These are phyloP conservation scores for Amphipoea lucens DNA, from an alignment of 2,888 invertebrate species.

Conservation along the genomic window DNA sequence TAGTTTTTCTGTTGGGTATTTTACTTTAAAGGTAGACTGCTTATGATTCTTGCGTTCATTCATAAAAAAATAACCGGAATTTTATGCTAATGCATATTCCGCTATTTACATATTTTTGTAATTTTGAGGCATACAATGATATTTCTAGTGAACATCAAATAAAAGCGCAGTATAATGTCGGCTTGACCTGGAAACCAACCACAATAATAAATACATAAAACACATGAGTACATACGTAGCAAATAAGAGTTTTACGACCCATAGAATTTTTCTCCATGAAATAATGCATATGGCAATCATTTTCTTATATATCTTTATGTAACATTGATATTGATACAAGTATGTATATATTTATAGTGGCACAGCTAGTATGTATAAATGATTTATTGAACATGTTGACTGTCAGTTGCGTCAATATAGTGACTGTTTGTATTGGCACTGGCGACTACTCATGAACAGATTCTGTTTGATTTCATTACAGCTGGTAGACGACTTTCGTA, in stretches of 20 bases:
- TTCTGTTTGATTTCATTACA: conserved; percentile 65
- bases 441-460: conserved; percentile 57
- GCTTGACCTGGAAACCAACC: conserved; percentile 43
- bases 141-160: conserved; percentile 26
- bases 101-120: conserved; percentile 38
- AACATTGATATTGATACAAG: conserved; percentile 44
- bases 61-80: conserved; percentile 24
- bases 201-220: conserved; percentile 47
- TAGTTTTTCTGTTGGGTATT: conserved; percentile 30
- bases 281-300: conserved; percentile 33
- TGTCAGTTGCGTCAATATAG: conserved; percentile 72
- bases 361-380: conserved; percentile 53
- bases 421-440: conserved; percentile 68
- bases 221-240: conserved; percentile 39
- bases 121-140: conserved; percentile 13
- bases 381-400: conserved; percentile 73
- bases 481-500: conserved; percentile 35
- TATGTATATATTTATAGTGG: conserved; percentile 48
- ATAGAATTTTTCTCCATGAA: conserved; percentile 30
- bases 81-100: conserved; percentile 23
- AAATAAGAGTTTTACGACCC: conserved; percentile 42
- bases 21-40: conserved; percentile 20
- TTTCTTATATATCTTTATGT: conserved; percentile 37
- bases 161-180: conserved; percentile 13
- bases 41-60: conserved; percentile 13